Evolutionary conservation across 1,140 invertebrate genomes (phyloP), one percentile per base, ranked within the genome.

Genomic region (Panagrolaimus sp.): DNA sequence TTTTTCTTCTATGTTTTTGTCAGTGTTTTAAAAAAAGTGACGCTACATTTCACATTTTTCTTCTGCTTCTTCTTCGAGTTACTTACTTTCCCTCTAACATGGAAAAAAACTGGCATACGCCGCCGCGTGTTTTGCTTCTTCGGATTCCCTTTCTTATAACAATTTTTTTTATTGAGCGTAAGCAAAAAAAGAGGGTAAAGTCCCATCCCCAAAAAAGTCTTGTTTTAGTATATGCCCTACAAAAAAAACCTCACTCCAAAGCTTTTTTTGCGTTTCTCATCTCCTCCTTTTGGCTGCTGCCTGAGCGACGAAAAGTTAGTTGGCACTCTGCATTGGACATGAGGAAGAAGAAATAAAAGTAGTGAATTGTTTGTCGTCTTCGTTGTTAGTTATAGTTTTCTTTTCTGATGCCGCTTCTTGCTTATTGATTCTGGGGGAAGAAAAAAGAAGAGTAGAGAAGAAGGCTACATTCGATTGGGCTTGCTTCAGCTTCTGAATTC

Each of bases 171-270:
- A 58, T n/a, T 12, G 21, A 58, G 21, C 52, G 52, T 58, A n/a
- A n/a, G n/a, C n/a, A n/a, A n/a, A 38, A 38, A 38, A 38, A 38
- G 32, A 38, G 32, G 32, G 32, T 38, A 38, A 38, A 38, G 32
- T 38, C 32, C 52, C 52, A 52, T 52, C 48, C 26, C 52, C 52
- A 0, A 58, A 58, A 58, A n/a, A n/a, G n/a, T n/a, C n/a, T n/a
- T n/a, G n/a, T n/a, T n/a, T n/a, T n/a, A n/a, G 52, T 24, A 28
- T 58, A 28, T 21, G 21, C n/a, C 52, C 1, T n/a, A n/a, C n/a
- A 6, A 58, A 58, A 58, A 58, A 52, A 52, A 26, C 0, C 15
- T 21, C 17, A 26, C 21, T n/a, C 21, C 12, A 26, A 26, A 26
- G 52, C 52, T 58, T 21, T 58, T 58, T 58, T 58, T n/a, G n/a